Evolutionary conservation across 2,113 vertebrate genomes (phyloP).

Genomic region (Oreochromis aureus): DNA sequence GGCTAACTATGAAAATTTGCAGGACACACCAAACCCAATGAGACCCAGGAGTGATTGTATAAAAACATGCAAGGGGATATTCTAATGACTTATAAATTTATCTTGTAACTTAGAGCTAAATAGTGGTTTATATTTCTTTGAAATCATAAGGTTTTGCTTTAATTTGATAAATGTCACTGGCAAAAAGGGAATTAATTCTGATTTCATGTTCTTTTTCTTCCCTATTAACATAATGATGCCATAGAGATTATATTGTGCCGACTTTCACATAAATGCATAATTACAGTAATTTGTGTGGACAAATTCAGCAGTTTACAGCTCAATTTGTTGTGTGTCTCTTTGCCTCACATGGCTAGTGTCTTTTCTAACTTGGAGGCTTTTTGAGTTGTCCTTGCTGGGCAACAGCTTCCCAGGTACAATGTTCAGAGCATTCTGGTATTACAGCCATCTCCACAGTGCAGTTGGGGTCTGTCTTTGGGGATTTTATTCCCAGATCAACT

Average conservation of each 20-base stretch:
- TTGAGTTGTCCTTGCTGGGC: neutral
- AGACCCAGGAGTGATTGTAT: neutral
- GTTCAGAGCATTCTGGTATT: neutral
- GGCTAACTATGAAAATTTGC: neutral
- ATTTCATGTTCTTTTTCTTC: neutral
- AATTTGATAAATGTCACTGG: neutral
- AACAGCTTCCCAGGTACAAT: neutral
- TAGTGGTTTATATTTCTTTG: neutral
- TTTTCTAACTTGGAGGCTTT: neutral
- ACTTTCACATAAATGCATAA: neutral
- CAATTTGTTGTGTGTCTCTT: neutral
- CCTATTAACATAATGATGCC: neutral
- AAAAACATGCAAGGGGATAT: neutral
- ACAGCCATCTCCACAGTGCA: neutral
- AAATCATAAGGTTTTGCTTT: neutral
- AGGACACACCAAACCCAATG: neutral
- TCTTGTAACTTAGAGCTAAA: neutral
- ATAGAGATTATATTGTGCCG: neutral
- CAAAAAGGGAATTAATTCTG: neutral
- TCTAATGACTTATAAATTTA: neutral
- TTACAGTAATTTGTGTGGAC: neutral
- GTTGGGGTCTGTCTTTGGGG: neutral
- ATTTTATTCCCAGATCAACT: neutral
- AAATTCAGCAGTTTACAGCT: neutral
- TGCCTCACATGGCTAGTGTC: neutral